Percentiles rank a stretch among this genome's conserved stretches.
Conservation (phyloP, 2,113 vertebrate genomes). For the Paratilapia polleni region DNA sequence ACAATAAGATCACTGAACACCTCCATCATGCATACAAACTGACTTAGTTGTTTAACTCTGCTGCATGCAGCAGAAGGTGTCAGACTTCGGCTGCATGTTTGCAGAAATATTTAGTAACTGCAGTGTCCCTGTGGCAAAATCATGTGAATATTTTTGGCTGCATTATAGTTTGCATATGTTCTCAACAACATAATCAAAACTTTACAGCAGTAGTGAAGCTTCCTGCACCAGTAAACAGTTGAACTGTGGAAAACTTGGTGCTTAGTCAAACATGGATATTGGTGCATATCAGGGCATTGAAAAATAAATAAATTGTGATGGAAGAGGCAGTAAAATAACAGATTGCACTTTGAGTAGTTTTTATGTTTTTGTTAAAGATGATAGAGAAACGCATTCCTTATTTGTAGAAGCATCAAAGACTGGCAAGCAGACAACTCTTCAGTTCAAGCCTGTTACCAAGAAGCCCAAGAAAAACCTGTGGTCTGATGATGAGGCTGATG, state of each 20-base stretch:
- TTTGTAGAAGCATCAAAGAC: constrained; percentile 65
- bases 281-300: background rate
- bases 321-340: background rate
- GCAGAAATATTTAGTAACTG: too few relatives aligned
- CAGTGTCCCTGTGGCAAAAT: too few relatives aligned
- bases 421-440: constrained; percentile 87
- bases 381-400: background rate
- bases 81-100: background rate
- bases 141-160: background rate
- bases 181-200: background rate
- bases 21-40: too few relatives aligned
- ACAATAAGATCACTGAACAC: background rate
- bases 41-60: too few relatives aligned
- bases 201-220: background rate
- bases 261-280: background rate
- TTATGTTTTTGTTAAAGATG: background rate
- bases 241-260: background rate
- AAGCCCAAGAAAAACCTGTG: constrained; percentile 80
- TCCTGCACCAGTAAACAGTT: background rate
- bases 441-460: constrained; percentile 86
- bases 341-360: background rate
- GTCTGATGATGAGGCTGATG: constrained; percentile 75
- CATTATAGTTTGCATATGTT: background rate
- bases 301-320: background rate
- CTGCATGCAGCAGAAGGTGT: too few relatives aligned